Evolutionary conservation across 1,140 invertebrate species (phyloP), one percentile per base, ranked within the genome.

Genomic region (Samia ricini): DNA sequence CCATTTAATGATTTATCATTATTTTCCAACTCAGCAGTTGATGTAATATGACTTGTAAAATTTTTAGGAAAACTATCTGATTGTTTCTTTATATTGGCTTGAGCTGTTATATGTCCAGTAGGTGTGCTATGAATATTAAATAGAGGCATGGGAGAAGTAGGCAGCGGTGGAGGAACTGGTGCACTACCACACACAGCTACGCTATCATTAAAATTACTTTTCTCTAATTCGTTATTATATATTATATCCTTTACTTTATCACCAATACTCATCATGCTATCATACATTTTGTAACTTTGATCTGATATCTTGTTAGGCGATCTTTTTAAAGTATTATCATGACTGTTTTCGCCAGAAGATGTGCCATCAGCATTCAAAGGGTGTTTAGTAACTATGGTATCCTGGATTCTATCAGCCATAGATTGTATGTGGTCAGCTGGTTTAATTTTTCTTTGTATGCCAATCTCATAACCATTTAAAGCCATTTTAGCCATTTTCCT

Each of bases 401-500:
- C 89, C 73, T 91, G 88, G 48, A 91, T 91, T 79, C 86, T 90
- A 60, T 89, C 88, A 20, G 90, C 90, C 89, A 91, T 91, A 12
- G 81, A 88, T 68, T 91, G 86, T 57, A 91, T 90, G 60, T 90
- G 87, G 64, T 91, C 88, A 18, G 83, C 89, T 10, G 90, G 90
- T 67, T 91, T 91, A 59, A 89, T 91, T 83, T 89, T 91, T 61
- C 90, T 79, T 66, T 91, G 90, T 59, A 91, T 91, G 54, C 90
- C 90, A 58, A 91, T 91, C 75, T 91, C 90, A 62, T 90, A 91
- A 26, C 89, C 90, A 70, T 91, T 89, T 57, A 91, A 74, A n/a
- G 90, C 89, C 86, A 89, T 89, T 81, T 91, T 91, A 56, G 86
- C 86, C 83, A 91, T 86, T 80, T 85, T 91, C 71, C 88, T 85